Conservation (phyloP, 2,888 invertebrate genomes). For the Tipula confusa region DNA sequence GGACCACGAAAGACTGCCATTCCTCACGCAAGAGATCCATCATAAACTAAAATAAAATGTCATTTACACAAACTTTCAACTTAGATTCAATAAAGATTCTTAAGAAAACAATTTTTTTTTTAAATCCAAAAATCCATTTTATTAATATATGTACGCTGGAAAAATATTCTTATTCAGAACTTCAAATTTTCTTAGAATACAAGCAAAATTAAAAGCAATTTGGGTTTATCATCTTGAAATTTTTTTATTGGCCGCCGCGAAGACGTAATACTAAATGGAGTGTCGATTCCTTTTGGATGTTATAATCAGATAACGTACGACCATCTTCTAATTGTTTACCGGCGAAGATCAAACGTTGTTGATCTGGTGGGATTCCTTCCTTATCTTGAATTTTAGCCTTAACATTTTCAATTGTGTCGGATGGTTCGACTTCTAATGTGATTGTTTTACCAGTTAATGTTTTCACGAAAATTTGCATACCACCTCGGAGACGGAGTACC, state of each 20-base stretch:
- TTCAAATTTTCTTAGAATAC: background rate
- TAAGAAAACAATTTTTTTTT: background rate
- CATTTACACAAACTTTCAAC: background rate
- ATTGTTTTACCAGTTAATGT: conserved; percentile 92
- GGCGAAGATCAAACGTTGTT: too few species aligned
- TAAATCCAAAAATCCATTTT: background rate
- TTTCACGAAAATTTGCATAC: conserved; percentile 64
- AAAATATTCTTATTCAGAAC: background rate
- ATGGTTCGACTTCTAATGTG: too few species aligned
- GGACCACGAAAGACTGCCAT: background rate
- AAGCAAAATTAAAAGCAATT: background rate
- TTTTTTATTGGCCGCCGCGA: background rate
- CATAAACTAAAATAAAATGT: background rate
- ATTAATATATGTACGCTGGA: background rate
- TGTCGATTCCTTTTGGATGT: conserved; percentile 25
- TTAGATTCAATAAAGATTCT: background rate
- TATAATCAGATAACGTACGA: conserved; percentile 82
- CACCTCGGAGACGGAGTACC: too few species aligned
- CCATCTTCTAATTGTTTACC: conserved; percentile 95
- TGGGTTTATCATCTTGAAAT: background rate
- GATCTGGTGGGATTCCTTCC: too few species aligned
- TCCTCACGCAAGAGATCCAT: background rate
- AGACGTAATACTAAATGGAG: conserved; percentile 26
- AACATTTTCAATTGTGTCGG: too few species aligned
- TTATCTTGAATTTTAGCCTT: too few species aligned